Conservation (phyloP, 1,140 invertebrate species). For the Archegozetes longisetosus region DNA sequence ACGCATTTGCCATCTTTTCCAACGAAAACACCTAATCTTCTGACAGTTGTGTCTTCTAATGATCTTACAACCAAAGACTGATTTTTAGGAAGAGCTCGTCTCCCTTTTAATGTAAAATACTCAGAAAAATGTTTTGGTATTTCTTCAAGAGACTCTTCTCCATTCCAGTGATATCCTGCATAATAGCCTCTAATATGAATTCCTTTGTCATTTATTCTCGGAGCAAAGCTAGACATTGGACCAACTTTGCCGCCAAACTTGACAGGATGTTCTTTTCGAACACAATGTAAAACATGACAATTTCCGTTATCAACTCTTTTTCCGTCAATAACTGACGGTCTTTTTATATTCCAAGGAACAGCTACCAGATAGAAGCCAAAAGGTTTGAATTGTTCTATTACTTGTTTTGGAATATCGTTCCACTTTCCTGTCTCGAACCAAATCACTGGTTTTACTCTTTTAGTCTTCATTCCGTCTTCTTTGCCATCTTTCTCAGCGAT, state of each 20-base stretch:
- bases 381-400: background rate
- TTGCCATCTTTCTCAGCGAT: background rate
- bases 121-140: background rate
- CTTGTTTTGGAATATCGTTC: background rate
- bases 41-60: too few species aligned
- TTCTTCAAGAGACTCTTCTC: background rate
- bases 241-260: background rate
- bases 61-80: background rate
- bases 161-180: background rate
- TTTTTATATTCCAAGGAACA: background rate
- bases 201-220: background rate
- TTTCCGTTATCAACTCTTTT: background rate
- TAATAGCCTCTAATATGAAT: background rate
- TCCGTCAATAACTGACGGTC: background rate
- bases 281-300: background rate
- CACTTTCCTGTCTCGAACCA: background rate
- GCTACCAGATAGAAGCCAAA: background rate
- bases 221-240: background rate
- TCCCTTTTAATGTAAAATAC: background rate
- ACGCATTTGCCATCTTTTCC: background rate
- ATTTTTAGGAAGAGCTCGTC: background rate
- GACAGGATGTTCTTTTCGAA: background rate
- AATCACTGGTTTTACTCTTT: background rate
- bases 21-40: background rate
- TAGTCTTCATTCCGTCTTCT: background rate